These are phyloP conservation scores for Augiades crinisus DNA, from an alignment of 2,888 invertebrate species.

Conservation along the genomic window DNA sequence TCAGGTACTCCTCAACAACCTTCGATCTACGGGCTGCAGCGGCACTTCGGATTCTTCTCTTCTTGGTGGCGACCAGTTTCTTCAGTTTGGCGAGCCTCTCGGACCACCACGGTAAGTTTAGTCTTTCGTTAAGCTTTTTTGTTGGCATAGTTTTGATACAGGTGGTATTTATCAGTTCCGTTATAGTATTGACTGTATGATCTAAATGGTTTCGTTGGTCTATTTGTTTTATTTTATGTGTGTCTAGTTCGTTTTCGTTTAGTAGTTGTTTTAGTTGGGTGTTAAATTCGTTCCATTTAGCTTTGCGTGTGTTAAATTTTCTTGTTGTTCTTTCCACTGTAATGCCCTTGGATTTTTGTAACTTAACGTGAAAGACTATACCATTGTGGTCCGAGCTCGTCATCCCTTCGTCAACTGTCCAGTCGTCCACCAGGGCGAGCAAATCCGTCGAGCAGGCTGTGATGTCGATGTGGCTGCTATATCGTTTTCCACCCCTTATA, in stretches of 20 bases:
- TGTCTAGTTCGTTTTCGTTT: no score
- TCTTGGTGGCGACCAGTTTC: not conserved
- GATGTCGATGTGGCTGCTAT: not conserved
- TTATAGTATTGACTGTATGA: no score
- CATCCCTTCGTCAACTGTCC: not conserved
- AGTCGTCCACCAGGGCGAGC: not conserved
- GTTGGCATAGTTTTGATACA: conserved; percentile 1
- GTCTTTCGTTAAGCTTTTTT: not conserved
- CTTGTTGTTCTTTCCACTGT: no score
- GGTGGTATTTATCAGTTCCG: no score
- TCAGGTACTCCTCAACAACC: conserved; percentile 1
- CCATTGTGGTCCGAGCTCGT: conserved; percentile 3
- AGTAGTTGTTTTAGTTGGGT: no score
- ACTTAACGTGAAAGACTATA: not conserved
- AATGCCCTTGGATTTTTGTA: not conserved
- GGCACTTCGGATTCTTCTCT: not conserved
- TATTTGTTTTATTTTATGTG: no score
- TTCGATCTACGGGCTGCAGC: not conserved
- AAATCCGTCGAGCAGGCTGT: not conserved
- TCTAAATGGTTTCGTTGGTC: no score
- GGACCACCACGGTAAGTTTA: conserved; percentile 5
- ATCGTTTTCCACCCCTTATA: not conserved
- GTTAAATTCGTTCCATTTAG: no score
- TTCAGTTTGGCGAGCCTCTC: not conserved
- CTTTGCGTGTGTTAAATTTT: no score